Conservation (phyloP, 1,140 invertebrate genomes). For the Carcinoscorpius rotundicauda region DNA sequence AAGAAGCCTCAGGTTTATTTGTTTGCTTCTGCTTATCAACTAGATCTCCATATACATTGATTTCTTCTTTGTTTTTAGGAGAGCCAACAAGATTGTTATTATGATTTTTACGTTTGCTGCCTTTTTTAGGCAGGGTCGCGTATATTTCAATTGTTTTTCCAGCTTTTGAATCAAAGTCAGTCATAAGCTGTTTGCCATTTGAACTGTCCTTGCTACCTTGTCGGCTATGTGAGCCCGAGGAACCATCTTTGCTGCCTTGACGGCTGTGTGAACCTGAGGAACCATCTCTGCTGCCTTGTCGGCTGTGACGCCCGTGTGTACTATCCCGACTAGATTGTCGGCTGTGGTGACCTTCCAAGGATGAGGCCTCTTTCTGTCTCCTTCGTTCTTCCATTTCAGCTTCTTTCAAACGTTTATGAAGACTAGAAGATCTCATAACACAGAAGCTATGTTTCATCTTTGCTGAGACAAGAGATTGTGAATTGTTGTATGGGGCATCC, state of each 20-base stretch:
- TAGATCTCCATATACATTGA: constrained; percentile 4
- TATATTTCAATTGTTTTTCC: constrained; percentile 52
- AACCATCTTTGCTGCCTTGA: no score
- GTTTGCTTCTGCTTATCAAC: constrained; percentile 3
- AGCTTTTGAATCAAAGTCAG: neutral
- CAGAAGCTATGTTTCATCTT: constrained; percentile 90
- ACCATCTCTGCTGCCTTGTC: neutral
- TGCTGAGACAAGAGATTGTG: constrained; percentile 72
- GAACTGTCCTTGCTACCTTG: no score
- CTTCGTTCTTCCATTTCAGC: constrained; percentile 20
- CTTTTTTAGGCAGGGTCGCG: constrained; percentile 75
- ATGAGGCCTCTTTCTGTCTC: constrained; percentile 15
- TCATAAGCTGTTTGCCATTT: no score
- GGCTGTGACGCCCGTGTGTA: neutral
- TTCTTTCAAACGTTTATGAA: constrained; percentile 56
- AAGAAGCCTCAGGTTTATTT: neutral
- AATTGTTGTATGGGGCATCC: constrained; percentile 83
- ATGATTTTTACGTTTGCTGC: constrained; percentile 18
- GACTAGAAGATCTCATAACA: constrained; percentile 71
- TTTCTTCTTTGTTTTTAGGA: neutral
- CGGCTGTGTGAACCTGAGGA: no score
- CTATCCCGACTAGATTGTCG: neutral
- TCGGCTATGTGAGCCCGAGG: no score
- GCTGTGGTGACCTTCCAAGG: neutral
- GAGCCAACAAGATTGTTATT: constrained; percentile 1